phyloP scores from a whole-genome alignment of 2,888 invertebrate genomes.

The Lobophora halterata region DNA sequence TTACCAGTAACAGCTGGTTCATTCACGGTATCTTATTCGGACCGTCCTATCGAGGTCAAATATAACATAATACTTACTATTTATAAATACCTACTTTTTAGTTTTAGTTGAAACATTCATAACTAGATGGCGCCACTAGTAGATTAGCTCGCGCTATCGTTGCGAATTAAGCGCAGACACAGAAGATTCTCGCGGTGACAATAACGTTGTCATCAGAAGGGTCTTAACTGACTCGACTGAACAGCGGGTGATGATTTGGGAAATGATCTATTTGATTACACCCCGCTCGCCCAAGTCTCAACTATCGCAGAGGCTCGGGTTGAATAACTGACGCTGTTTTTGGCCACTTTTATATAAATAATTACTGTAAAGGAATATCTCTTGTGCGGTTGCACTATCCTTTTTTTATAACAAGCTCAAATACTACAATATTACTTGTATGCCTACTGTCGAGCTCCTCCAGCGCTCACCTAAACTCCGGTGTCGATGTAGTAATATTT shows the following conservation, averaged over 20 bases:
- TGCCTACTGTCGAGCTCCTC: too few species aligned
- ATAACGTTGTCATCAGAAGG: conserved; percentile 29
- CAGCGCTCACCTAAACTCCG: too few species aligned
- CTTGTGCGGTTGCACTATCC: too few species aligned
- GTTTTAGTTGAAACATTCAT: neutral
- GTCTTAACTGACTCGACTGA: conserved; percentile 23
- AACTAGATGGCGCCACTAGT: conserved; percentile 14
- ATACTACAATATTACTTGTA: too few species aligned
- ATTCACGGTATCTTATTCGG: too few species aligned
- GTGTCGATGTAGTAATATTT: too few species aligned
- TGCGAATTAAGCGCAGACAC: conserved; percentile 3
- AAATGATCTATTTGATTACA: conserved; percentile 59
- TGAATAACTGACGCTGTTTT: conserved; percentile 64
- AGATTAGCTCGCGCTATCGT: conserved; percentile 13
- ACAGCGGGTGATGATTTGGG: conserved; percentile 67
- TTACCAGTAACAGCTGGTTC: too few species aligned
- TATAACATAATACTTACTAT: neutral
- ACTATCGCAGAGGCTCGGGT: conserved; percentile 61
- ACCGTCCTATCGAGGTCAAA: too few species aligned
- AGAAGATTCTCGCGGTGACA: neutral
- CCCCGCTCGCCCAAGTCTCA: conserved; percentile 55
- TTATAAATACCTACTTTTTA: neutral
- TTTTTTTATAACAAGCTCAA: too few species aligned
- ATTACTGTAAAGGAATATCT: too few species aligned
- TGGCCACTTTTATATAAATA: conserved; percentile 43